phyloP scores from a whole-genome alignment of 2,888 invertebrate genomes.

The Synanthedon formicaeformis region DNA sequence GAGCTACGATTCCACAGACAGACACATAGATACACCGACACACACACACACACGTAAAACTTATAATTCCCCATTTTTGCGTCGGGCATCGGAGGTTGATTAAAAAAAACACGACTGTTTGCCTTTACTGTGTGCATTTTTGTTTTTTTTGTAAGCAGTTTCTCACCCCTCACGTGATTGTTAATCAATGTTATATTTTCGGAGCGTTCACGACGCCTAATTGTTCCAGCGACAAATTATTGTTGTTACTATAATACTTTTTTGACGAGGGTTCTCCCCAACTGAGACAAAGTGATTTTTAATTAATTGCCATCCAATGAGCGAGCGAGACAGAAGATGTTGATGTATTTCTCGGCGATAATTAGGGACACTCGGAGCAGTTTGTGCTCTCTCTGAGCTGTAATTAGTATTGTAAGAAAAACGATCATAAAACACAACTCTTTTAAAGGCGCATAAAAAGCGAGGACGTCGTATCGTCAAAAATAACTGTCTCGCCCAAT shows the following conservation, averaged over 20 bases:
- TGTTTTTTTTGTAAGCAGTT: conserved; percentile 7
- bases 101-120: too few relatives aligned
- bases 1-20: too few relatives aligned
- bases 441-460: too few relatives aligned
- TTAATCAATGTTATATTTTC: conserved; percentile 42
- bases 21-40: too few relatives aligned
- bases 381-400: background rate
- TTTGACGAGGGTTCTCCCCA: conserved; percentile 51
- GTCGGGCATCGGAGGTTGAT: too few relatives aligned
- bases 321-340: conserved; percentile 2
- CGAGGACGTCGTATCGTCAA: too few relatives aligned
- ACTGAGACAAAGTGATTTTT: conserved; percentile 12
- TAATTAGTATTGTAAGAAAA: background rate
- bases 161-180: conserved; percentile 16
- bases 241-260: conserved; percentile 45
- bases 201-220: conserved; percentile 21
- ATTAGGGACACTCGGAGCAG: conserved; percentile 1
- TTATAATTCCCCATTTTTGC: too few relatives aligned
- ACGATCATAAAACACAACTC: too few relatives aligned
- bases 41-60: too few relatives aligned
- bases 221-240: conserved; percentile 49
- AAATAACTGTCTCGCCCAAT: too few relatives aligned
- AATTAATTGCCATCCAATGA: conserved; percentile 7
- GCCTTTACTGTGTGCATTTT: too few relatives aligned
- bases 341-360: conserved; percentile 3